Percentiles rank a stretch among this genome's conserved stretches.
Evolutionary conservation across 2,888 invertebrate genomes (phyloP).

Genomic region (Agriotes lineatus): DNA sequence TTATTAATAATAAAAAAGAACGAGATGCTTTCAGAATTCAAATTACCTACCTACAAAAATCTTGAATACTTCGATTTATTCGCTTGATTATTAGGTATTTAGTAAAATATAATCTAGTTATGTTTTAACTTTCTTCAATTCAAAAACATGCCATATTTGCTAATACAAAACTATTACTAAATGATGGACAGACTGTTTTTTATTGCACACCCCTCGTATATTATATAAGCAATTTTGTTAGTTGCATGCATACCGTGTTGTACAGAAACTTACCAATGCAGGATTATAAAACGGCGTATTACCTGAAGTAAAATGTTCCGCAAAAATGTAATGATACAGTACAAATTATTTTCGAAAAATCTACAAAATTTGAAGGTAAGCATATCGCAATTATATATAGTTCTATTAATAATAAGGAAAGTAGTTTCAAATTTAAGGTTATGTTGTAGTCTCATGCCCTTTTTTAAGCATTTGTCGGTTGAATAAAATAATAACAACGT

Average conservation of each 20-base stretch:
- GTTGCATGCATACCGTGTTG: not conserved
- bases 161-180: too few relatives aligned
- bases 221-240: not conserved
- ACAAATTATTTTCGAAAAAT: conserved; percentile 44
- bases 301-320: conserved; percentile 45
- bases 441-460: too few relatives aligned
- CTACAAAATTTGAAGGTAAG: conserved; percentile 46
- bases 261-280: not conserved
- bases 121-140: too few relatives aligned
- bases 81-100: too few relatives aligned
- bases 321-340: conserved; percentile 44
- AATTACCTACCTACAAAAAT: too few relatives aligned
- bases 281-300: not conserved
- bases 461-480: not conserved
- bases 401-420: not conserved
- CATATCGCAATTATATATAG: not conserved
- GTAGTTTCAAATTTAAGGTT: not conserved
- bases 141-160: too few relatives aligned
- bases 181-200: too few relatives aligned
- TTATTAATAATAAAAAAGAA: too few relatives aligned
- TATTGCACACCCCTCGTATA: not conserved
- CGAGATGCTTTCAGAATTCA: too few relatives aligned
- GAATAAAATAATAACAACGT: too few relatives aligned
- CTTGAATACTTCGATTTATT: too few relatives aligned
- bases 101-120: too few relatives aligned